These are phyloP conservation scores for Auanema freiburgensis DNA, from an alignment of 2,888 invertebrate genomes.

Conservation along the genomic window DNA sequence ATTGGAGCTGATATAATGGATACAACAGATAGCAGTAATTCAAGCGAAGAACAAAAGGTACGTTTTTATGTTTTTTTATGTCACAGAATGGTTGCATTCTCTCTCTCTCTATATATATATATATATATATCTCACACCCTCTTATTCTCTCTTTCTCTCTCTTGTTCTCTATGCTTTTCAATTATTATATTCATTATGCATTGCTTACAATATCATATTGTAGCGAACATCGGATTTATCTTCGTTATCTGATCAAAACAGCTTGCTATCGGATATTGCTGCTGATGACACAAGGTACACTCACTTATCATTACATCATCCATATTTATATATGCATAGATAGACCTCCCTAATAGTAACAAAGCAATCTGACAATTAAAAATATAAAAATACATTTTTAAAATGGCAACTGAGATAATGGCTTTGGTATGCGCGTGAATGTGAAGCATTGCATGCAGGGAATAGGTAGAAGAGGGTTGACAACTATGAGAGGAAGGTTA, in stretches of 20 bases:
- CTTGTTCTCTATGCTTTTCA: neutral
- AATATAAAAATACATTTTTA: too few relatives aligned
- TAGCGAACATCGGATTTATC: slow-evolving; percentile 17
- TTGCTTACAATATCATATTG: neutral
- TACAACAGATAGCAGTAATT: slow-evolving; percentile 7
- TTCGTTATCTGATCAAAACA: slow-evolving; percentile 22
- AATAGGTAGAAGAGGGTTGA: too few relatives aligned
- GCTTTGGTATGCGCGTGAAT: neutral
- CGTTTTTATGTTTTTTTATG: neutral
- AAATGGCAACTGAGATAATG: neutral
- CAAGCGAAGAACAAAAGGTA: slow-evolving; percentile 19
- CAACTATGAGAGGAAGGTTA: too few relatives aligned
- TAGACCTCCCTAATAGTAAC: neutral
- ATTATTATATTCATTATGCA: neutral
- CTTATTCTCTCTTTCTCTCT: too few relatives aligned
- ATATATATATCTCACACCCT: too few relatives aligned
- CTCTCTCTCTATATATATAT: too few relatives aligned
- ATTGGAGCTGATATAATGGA: slow-evolving; percentile 20
- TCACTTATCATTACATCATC: neutral
- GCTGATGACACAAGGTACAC: neutral
- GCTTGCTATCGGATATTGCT: slow-evolving; percentile 8
- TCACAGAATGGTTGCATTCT: too few relatives aligned
- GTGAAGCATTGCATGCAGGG: too few relatives aligned
- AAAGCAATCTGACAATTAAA: neutral
- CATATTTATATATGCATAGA: too few relatives aligned